A percentile compares a stretch with the other conserved stretches of the same genome.
phyloP scores from a whole-genome alignment of 1,140 invertebrate genomes.

The Calycopis cecrops region DNA sequence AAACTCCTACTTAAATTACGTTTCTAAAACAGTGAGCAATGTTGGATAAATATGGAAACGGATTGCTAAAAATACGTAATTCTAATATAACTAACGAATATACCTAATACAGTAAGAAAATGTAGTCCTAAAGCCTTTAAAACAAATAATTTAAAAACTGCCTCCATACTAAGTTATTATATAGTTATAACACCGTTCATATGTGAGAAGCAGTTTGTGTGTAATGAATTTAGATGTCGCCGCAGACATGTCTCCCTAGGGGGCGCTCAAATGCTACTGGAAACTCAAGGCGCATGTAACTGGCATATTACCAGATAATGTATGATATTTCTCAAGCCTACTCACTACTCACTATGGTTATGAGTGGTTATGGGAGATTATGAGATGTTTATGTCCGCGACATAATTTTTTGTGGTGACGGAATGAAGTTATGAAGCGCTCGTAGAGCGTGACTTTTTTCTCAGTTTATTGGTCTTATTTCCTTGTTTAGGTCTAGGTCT shows the following conservation, averaged over 20 bases:
- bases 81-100: too few species aligned
- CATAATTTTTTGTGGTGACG: background rate
- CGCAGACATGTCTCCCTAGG: slow-evolving; percentile 12
- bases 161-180: slow-evolving; percentile 12
- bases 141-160: slow-evolving; percentile 1
- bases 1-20: too few species aligned
- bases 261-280: slow-evolving; percentile 20
- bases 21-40: too few species aligned
- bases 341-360: background rate
- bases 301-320: slow-evolving; percentile 1
- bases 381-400: slow-evolving; percentile 1
- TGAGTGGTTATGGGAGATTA: background rate
- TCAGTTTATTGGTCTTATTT: slow-evolving; percentile 5
- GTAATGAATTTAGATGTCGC: slow-evolving; percentile 32
- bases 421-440: background rate
- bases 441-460: background rate
- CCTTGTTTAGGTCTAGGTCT: background rate
- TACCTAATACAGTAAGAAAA: background rate
- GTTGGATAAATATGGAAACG: slow-evolving; percentile 29
- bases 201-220: slow-evolving; percentile 1
- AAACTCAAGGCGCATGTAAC: slow-evolving; percentile 10
- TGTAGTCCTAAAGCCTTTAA: background rate
- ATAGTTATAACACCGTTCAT: background rate
- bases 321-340: background rate
- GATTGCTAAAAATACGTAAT: too few species aligned